Conservation (phyloP, 2,888 invertebrate species). For the Epiblema foenella region DNA sequence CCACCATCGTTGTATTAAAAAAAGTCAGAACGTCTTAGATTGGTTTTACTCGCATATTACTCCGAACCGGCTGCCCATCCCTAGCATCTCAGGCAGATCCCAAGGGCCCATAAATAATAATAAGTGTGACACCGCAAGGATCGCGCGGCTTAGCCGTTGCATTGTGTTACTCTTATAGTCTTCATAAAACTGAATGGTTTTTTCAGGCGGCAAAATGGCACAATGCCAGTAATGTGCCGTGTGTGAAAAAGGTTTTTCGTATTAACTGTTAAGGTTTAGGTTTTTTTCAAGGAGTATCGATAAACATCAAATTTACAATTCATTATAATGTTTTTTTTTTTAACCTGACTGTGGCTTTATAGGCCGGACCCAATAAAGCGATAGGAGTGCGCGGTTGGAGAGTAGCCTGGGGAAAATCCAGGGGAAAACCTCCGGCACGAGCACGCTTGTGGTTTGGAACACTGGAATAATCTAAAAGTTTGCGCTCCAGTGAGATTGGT, state of each 20-base stretch:
- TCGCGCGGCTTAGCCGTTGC: constrained; percentile 36
- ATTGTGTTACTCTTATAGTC: constrained; percentile 41
- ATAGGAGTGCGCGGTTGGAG: too few species aligned
- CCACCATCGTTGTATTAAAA: too few species aligned
- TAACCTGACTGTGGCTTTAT: too few species aligned
- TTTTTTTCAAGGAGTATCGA: neutral
- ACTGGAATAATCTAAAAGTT: too few species aligned
- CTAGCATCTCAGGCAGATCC: constrained; percentile 28
- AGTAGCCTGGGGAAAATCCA: too few species aligned
- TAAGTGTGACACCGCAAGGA: constrained; percentile 45
- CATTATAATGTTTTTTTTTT: too few species aligned
- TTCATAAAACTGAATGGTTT: constrained; percentile 40
- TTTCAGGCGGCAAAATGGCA: constrained; percentile 4
- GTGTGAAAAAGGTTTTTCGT: neutral
- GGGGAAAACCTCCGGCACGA: too few species aligned
- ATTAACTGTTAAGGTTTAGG: neutral
- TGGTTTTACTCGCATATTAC: neutral
- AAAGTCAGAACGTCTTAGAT: too few species aligned
- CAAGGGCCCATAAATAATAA: constrained; percentile 45
- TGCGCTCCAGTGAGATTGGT: too few species aligned
- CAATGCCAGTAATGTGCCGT: constrained; percentile 3
- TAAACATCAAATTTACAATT: neutral
- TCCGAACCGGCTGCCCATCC: constrained; percentile 1
- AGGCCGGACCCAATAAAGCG: too few species aligned
- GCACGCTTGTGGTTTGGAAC: too few species aligned